Base-by-base conservation (phyloP, 1,140 invertebrate genomes). In the Hylyphantes graminicola region DNA sequence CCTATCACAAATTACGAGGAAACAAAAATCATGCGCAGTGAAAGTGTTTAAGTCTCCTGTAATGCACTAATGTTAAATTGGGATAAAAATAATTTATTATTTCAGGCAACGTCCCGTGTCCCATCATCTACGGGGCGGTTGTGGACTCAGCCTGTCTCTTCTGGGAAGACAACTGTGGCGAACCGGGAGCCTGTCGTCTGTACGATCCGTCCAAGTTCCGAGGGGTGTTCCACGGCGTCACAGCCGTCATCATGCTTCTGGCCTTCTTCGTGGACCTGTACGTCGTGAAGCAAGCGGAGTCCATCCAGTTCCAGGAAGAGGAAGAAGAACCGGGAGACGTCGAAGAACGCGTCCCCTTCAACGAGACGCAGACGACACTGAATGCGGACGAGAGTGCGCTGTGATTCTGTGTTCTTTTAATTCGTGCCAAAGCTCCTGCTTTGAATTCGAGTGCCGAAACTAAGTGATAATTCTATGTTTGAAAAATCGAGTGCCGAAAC, bases 141-240 rank as follows among this genome's bases (percentile, higher is more conserved):
- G 94, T 97, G 57, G 96, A 97, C 91, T 96, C 95, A 2, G 95
- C 96, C 0, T 97, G 96, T 90, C 91, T 96, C 3, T 93, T 96
- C 87, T 96, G 96, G 93, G 94, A 96, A 89, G 93, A 92, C 53
- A 93, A 93, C 4, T 96, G 95, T 88, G 94, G 94, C 48, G 92
- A 94, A 86, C 90, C 92, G 86, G 95, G 95, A 76, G 94, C 94
- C 57, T 97, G 96, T 90, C 94, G 93, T 86, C 91, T 95, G 15
- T 97, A 97, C 90, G 95, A 97, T 90, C 93, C 93, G 50, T 93
- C 94, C 87, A 92, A 93, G 68, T 95, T 97, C 87, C 90, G 96
- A 78, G 93, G 94, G 89, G 94, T 95, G 88, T 97, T 95, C 90
- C 93, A 97, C 86, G 96, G 96, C 96, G 93, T 94, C 53, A 96